phyloP scores from a whole-genome alignment of 2,888 invertebrate genomes.

The Heliconius charithonia region DNA sequence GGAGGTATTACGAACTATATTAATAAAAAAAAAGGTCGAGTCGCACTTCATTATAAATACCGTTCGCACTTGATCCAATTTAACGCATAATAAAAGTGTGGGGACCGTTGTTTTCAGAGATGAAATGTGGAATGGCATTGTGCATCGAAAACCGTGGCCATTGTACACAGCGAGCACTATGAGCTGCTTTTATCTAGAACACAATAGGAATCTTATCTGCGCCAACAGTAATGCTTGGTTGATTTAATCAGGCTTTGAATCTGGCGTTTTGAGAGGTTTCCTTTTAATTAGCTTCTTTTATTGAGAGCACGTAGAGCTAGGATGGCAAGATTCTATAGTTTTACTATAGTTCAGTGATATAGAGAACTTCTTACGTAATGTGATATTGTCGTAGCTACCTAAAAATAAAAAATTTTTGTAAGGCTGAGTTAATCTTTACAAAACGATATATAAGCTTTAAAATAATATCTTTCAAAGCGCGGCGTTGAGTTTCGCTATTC shows the following conservation, averaged over 20 bases:
- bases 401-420: neutral
- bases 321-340: neutral
- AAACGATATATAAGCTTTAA: neutral
- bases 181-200: slow-evolving; percentile 62
- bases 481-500: no score
- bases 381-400: neutral
- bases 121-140: slow-evolving; percentile 72
- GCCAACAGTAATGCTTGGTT: slow-evolving; percentile 64
- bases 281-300: slow-evolving; percentile 34
- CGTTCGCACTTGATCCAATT: slow-evolving; percentile 74
- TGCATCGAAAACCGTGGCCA: slow-evolving; percentile 65
- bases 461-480: neutral
- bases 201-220: slow-evolving; percentile 76
- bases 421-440: no score
- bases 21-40: slow-evolving; percentile 34
- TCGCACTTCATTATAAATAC: slow-evolving; percentile 58
- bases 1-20: slow-evolving; percentile 29
- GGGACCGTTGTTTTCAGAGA: slow-evolving; percentile 73
- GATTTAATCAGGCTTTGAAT: slow-evolving; percentile 63
- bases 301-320: slow-evolving; percentile 1
- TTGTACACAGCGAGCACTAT: slow-evolving; percentile 60
- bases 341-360: neutral
- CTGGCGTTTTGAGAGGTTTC: slow-evolving; percentile 33
- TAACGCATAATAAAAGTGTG: slow-evolving; percentile 76
- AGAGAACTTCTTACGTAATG: neutral